Conservation (phyloP, 2,797 vertebrate species). For the Poeciliopsis turneri region DNA sequence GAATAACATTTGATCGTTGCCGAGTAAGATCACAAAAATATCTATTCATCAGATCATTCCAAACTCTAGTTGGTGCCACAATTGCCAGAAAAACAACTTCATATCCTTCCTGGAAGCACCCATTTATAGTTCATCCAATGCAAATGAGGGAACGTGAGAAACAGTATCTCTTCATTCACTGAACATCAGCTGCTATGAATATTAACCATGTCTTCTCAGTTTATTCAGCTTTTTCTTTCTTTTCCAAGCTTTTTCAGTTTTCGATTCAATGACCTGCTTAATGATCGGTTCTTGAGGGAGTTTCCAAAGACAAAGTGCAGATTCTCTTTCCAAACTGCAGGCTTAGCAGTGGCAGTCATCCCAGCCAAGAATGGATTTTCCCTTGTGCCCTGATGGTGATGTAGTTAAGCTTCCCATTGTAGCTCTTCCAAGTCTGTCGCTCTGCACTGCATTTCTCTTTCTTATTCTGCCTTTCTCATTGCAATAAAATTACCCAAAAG, state of each 20-base stretch:
- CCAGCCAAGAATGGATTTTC: conserved; percentile 92
- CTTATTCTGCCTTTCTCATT: conserved; percentile 39
- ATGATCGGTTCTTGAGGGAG: conserved; percentile 88
- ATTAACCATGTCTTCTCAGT: conserved; percentile 66
- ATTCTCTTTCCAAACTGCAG: conserved; percentile 92
- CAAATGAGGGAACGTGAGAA: conserved; percentile 27
- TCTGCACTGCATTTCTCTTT: conserved; percentile 40
- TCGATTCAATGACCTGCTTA: conserved; percentile 92
- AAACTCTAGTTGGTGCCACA: neutral
- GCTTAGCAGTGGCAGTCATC: conserved; percentile 89
- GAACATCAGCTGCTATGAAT: conserved; percentile 73
- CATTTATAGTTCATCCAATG: neutral
- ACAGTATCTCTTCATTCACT: conserved; percentile 82
- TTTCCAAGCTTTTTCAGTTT: conserved; percentile 82
- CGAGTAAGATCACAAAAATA: neutral
- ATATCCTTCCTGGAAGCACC: neutral
- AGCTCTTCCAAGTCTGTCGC: conserved; percentile 76
- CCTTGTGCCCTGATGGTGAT: conserved; percentile 87
- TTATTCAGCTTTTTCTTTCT: conserved; percentile 38
- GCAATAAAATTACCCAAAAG: conserved; percentile 41
- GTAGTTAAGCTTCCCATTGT: conserved; percentile 87
- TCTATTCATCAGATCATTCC: neutral
- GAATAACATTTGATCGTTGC: neutral
- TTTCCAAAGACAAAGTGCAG: conserved; percentile 90
- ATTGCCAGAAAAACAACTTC: neutral